Base-by-base conservation (phyloP, 2,797 vertebrate genomes). In the Hoplostethus mediterraneus region DNA sequence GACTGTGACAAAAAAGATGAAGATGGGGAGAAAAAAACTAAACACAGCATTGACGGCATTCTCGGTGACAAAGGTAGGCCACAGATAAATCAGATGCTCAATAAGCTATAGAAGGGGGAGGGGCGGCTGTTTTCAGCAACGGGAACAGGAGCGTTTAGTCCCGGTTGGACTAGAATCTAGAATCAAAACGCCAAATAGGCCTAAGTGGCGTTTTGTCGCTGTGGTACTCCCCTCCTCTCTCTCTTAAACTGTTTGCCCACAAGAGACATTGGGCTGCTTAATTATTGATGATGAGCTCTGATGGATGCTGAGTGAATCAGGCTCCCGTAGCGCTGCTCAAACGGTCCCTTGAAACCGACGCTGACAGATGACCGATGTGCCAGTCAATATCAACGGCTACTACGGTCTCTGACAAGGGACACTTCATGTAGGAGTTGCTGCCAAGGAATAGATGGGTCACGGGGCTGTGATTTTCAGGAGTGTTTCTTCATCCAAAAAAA, bases 41-140 rank as follows among this genome's bases (percentile, higher is more conserved):
- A 99, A 73, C 97, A 99, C 93, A 99, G 97, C 90, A 99, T 99
- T 72, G 98, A 99, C 5, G 97, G 98, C 53, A 99, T 99, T 76
- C 93, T 99, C 60, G 96, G 96, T 17, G 97, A 97, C 89, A 99
- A 98, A 98, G 98, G 98, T 99, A 97, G 87, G 82, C 63, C 63
- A 0, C 5, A 10, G 17, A 48, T 54, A 25, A 49, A 58, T 5
- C 31, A 21, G 40, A 33, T 6, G 40, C 40, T 42, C 9, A 9
- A 42, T 42, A 9, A 12, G 40, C 40, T 42, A 42, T 7, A 40
- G 3, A 40, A 8, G 38, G 9, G 6, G 7, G 38, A 8, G 38
- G 6, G 38, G 6, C 38, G 9, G 38, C 38, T 40, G 38, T 3
- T 3, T 36, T 7, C 33, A 28, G 28, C 36, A 38, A 9, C 36